Percentiles rank a stretch among this genome's conserved stretches.
These are phyloP conservation scores for Chaetodon trifascialis DNA, from an alignment of 2,113 vertebrate species.

Conservation along the genomic window DNA sequence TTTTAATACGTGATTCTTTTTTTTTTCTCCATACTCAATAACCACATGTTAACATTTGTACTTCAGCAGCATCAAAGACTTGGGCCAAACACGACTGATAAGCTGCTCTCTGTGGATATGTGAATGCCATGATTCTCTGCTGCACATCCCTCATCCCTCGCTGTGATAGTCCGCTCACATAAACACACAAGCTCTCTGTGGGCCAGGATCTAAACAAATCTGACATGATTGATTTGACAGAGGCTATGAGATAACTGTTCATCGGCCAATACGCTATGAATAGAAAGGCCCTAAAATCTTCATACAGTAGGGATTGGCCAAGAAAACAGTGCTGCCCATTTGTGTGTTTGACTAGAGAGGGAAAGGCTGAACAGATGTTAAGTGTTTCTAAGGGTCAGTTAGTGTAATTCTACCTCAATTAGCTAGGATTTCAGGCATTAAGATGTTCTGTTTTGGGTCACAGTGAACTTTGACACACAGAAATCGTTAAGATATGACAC, in stretches of 20 bases:
- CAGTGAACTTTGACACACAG: constrained; percentile 54
- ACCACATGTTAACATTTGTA: constrained; percentile 65
- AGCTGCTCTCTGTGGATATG: constrained; percentile 73
- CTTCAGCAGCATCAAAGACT: constrained; percentile 70
- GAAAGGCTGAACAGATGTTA: constrained; percentile 68
- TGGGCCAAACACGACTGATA: constrained; percentile 75
- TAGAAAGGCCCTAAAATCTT: constrained; percentile 74
- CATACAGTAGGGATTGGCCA: constrained; percentile 48
- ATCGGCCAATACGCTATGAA: constrained; percentile 75
- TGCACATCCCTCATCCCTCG: constrained; percentile 73
- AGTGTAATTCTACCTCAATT: constrained; percentile 69
- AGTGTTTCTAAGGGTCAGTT: constrained; percentile 65
- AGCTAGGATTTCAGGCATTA: constrained; percentile 55
- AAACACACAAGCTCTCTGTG: constrained; percentile 74
- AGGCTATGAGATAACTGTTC: constrained; percentile 82
- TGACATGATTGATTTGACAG: constrained; percentile 83
- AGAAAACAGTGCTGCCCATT: constrained; percentile 62
- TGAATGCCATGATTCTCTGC: constrained; percentile 68
- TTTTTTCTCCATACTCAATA: constrained; percentile 26
- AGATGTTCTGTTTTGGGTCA: constrained; percentile 65
- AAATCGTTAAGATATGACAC: constrained; percentile 43
- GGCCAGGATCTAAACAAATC: constrained; percentile 82
- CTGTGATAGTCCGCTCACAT: constrained; percentile 76
- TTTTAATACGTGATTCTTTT: constrained; percentile 31
- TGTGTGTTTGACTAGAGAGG: constrained; percentile 55